Conservation (phyloP, 2,113 vertebrate genomes). For the Anguilla japonica region DNA sequence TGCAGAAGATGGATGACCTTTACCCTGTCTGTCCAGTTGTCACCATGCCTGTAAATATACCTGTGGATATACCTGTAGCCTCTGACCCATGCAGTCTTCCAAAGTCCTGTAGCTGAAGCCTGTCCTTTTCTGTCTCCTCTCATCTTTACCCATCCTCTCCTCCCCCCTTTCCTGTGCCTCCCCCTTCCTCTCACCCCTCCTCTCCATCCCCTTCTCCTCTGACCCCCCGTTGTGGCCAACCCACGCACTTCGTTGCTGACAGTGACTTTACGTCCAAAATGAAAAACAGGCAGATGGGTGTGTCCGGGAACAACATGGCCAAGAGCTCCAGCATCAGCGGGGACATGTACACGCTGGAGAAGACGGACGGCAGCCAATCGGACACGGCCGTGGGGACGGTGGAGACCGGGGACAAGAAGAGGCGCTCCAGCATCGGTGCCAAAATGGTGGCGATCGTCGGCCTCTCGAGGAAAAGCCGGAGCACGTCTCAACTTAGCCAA, state of each 20-base stretch:
- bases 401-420: conserved; percentile 83
- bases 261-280: conserved; percentile 91
- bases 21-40: neutral
- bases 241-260: conserved; percentile 64
- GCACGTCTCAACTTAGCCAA: conserved; percentile 87
- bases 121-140: conserved; percentile 67
- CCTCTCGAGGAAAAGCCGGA: conserved; percentile 90
- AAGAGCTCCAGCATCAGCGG: conserved; percentile 89
- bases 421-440: conserved; percentile 90
- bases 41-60: neutral
- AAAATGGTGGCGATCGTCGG: conserved; percentile 96
- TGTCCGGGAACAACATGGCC: conserved; percentile 77
- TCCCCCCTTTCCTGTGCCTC: conserved; percentile 17
- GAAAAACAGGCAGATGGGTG: conserved; percentile 82
- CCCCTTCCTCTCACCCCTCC: neutral
- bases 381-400: conserved; percentile 76
- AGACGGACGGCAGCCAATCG: conserved; percentile 85
- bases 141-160: neutral
- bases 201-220: conserved; percentile 16
- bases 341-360: conserved; percentile 88
- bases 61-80: conserved; percentile 23
- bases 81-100: conserved; percentile 34
- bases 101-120: conserved; percentile 71
- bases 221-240: neutral
- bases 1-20: neutral